Evolutionary conservation across 2,888 invertebrate species (phyloP), one percentile per base, ranked within the genome.

Genomic region (Selenia dentaria): DNA sequence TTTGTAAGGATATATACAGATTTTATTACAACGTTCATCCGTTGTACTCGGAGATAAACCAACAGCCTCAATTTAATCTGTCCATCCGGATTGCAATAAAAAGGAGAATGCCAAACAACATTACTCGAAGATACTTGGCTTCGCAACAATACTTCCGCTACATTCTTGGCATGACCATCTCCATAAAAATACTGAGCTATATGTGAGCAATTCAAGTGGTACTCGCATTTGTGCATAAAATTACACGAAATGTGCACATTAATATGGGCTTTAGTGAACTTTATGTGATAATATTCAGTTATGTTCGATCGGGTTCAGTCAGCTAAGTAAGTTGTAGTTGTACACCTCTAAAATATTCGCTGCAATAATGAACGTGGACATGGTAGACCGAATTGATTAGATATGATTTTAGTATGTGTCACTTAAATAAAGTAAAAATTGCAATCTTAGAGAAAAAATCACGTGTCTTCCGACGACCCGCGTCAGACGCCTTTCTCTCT

Each of bases 111-210:
- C 14, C 24, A 37, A 24, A 20, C 16, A 39, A 41, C 36, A 42
- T 14, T 29, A 22, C 29, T 22, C 0, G 14, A 32, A 24, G 24
- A 26, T 11, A 20, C 38, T 46, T 20, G 40, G 27, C 36, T 32
- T n/a, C 26, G 12, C 24, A 25, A 13, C 11, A 10, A 36, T 36
- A 28, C 32, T 40, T 32, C 32, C 31, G 12, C 28, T 26, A 11
- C 33, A 43, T 37, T 39, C 45, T 51, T 54, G 44, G 44, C 51
- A 48, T 44, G 35, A 39, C 25, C 11, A 48, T 28, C 25, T 44
- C 33, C 28, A 49, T 55, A 55, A 55, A 51, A 55, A 44, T 32
- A 29, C 36, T 32, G 22, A 36, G 13, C 10, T 10, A n/a, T 11
- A 22, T 22, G 22, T 22, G 22, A 22, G 32, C 40, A 22, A 46